These are phyloP conservation scores for Stratiomys singularior DNA, from an alignment of 2,888 invertebrate species.

Conservation along the genomic window DNA sequence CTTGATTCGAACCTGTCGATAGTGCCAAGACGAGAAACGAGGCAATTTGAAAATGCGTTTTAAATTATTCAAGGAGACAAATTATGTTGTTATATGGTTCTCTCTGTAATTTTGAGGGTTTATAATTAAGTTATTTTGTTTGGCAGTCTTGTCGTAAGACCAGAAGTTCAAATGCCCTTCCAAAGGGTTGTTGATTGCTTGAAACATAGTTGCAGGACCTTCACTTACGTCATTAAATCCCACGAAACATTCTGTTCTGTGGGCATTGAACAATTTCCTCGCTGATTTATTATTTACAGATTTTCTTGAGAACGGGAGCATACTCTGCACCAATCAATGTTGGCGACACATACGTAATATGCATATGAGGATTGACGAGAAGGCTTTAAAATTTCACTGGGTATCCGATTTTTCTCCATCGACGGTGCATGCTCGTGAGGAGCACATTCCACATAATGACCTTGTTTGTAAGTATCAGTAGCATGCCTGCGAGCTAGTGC, in stretches of 20 bases:
- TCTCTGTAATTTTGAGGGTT: constrained; percentile 49
- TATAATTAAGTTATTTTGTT: constrained; percentile 51
- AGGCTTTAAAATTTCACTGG: neutral
- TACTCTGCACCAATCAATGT: neutral
- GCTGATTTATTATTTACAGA: constrained; percentile 27
- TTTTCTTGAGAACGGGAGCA: constrained; percentile 1
- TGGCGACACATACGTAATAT: neutral
- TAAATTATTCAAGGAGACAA: constrained; percentile 51
- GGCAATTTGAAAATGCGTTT: constrained; percentile 43
- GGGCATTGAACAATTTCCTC: constrained; percentile 22
- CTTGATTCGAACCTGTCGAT: neutral
- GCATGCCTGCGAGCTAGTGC: neutral
- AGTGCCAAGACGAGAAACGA: neutral
- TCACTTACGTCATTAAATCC: too few relatives aligned
- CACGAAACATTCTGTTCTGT: neutral
- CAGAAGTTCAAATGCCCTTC: neutral
- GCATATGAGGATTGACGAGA: neutral
- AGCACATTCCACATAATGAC: neutral
- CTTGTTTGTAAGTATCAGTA: neutral
- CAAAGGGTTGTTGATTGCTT: constrained; percentile 33
- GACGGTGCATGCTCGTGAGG: neutral
- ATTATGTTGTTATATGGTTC: constrained; percentile 50
- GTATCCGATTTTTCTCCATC: neutral
- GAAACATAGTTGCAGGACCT: neutral
- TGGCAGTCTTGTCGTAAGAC: constrained; percentile 13